Percentiles rank a stretch among this genome's conserved stretches.
phyloP scores from a whole-genome alignment of 2,888 invertebrate species.

The Eilema griseolum region DNA sequence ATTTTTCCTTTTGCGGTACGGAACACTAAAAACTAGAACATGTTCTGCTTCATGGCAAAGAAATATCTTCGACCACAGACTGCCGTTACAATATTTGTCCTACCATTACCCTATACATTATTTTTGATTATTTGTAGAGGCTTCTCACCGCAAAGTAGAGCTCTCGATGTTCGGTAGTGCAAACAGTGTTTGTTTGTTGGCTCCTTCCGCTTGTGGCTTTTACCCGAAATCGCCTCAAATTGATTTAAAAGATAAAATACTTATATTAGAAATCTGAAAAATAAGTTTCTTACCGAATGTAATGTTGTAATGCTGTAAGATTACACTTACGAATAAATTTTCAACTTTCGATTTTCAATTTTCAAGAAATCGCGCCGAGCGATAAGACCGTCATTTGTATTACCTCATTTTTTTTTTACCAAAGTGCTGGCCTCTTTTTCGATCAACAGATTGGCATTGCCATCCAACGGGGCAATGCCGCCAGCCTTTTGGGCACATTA shows the following conservation, averaged over 20 bases:
- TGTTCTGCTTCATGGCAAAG: background rate
- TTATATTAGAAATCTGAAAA: background rate
- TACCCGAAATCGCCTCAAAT: background rate
- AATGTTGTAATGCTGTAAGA: no score
- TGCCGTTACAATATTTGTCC: conserved; percentile 5
- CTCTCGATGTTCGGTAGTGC: background rate
- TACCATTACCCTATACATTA: conserved; percentile 9
- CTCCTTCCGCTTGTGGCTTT: background rate
- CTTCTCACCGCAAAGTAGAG: conserved; percentile 11
- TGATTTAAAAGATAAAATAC: background rate
- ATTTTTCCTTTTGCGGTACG: no score
- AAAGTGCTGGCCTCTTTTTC: no score
- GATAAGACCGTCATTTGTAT: no score
- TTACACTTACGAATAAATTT: no score
- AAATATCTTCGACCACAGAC: conserved; percentile 6
- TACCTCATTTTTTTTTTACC: no score
- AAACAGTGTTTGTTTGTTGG: background rate
- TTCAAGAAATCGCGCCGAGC: no score
- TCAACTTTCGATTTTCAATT: no score
- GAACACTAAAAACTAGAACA: background rate
- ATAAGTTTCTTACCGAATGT: no score
- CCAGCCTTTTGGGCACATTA: no score
- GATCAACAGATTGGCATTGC: no score
- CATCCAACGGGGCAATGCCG: no score
- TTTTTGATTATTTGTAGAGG: conserved; percentile 10